These are phyloP conservation scores for Charina bottae DNA, from an alignment of 2,113 vertebrate genomes.

Conservation along the genomic window DNA sequence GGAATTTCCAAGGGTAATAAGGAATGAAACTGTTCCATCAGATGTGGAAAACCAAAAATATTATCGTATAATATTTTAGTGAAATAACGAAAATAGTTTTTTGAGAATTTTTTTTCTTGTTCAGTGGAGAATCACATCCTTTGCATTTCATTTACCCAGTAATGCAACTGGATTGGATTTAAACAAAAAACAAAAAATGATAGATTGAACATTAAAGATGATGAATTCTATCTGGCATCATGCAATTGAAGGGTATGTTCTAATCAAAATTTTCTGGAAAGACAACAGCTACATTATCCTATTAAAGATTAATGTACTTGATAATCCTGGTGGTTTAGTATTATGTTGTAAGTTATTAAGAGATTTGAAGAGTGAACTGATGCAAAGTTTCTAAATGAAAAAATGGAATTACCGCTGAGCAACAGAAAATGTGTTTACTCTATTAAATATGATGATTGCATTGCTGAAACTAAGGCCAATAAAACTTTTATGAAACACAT, in stretches of 20 bases:
- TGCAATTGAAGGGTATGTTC: slow-evolving; percentile 18
- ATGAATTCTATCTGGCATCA: slow-evolving; percentile 39
- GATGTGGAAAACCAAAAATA: slow-evolving; percentile 40
- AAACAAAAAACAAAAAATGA: neutral
- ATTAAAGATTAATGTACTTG: slow-evolving; percentile 28
- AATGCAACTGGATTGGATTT: neutral
- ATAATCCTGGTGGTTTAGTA: slow-evolving; percentile 15
- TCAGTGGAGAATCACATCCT: neutral
- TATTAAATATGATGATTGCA: neutral
- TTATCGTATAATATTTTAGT: slow-evolving; percentile 28
- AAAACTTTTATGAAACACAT: slow-evolving; percentile 9
- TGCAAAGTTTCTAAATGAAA: neutral
- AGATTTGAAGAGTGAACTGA: slow-evolving; percentile 1
- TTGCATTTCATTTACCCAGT: slow-evolving; percentile 36
- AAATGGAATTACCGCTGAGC: neutral
- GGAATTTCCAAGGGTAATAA: slow-evolving; percentile 24
- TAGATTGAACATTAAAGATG: slow-evolving; percentile 34
- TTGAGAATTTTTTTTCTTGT: slow-evolving; percentile 38
- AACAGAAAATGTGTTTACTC: slow-evolving; percentile 6
- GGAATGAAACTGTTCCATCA: slow-evolving; percentile 41
- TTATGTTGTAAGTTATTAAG: slow-evolving; percentile 23
- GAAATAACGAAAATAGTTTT: slow-evolving; percentile 25
- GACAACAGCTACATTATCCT: slow-evolving; percentile 14
- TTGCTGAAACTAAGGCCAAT: slow-evolving; percentile 4
- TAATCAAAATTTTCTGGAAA: slow-evolving; percentile 34